Evolutionary conservation across 2,888 invertebrate genomes (phyloP), one percentile per base, ranked within the genome.

Genomic region (Chymomyza caudatula): DNA sequence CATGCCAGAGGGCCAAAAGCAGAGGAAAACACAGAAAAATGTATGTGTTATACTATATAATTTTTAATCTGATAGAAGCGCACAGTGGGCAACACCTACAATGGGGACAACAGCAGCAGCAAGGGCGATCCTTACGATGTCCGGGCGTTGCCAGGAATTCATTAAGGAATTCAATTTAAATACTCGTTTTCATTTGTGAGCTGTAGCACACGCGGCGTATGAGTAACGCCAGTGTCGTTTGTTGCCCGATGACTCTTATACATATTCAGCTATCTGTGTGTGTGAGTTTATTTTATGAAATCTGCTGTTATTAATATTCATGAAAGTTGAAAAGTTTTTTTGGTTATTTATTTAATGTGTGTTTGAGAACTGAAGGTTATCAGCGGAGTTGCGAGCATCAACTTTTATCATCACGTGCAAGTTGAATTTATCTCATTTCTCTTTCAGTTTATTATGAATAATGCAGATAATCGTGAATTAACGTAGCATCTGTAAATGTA

Each of bases 151-250:
- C 71, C 69, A 60, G 65, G 76, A 78, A 78, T 79, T 83, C 80
- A 83, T 83, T 82, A 80, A 77, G 82, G 76, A 83, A 82, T 82
- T 83, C 82, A 80, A 83, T 82, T 83, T 80, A 83, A 80, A 82
- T 83, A 77, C 77, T 77, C 78, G 74, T 76, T 78, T 79, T 75
- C 82, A 82, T 77, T 78, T 64, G 69, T 69, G 59, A 61, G 61
- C 64, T n/a, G n/a, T n/a, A 70, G 53, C 65, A 63, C 63, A 65
- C 63, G 65, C 57, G 63, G 65, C 78, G 76, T 74, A 69, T 78
- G 77, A 72, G 78, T 70, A 76, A 72, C 63, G 72, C 60, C 54
- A 71, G 71, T 69, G 72, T 66, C 75, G 64, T 65, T 70, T 67
- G 73, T 37, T 43, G 60, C 73, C 65, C 73, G 19, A 4, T 17